Evolutionary conservation across 2,797 vertebrate species (phyloP).

Genomic region (Notolepis coatsorum): DNA sequence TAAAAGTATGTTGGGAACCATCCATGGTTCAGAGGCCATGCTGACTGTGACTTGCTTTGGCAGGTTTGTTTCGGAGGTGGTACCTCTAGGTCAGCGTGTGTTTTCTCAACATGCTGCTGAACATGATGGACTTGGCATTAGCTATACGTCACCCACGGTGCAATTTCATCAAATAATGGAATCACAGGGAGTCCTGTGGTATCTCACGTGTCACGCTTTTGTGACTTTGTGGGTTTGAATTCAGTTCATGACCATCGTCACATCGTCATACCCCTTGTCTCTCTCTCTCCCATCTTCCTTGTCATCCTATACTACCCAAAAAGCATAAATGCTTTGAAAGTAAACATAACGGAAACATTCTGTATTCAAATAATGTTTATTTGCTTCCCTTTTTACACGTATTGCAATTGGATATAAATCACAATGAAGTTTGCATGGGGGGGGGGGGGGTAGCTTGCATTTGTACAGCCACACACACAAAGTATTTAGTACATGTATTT

Average conservation of each 20-base stretch:
- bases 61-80: conserved; percentile 16
- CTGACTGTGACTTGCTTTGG: background rate
- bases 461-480: conserved; percentile 59
- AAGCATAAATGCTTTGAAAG: too few relatives aligned
- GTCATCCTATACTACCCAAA: too few relatives aligned
- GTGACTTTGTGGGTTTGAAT: too few relatives aligned
- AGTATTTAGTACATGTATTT: conserved; percentile 56
- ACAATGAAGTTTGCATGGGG: conserved; percentile 56
- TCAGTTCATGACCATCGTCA: too few relatives aligned
- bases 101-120: conserved; percentile 14
- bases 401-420: conserved; percentile 62
- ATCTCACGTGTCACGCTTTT: too few relatives aligned
- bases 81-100: conserved; percentile 19
- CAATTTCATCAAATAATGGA: conserved; percentile 20
- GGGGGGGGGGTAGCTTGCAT: conserved; percentile 58
- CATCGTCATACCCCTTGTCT: too few relatives aligned
- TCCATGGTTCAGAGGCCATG: background rate
- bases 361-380: conserved; percentile 66
- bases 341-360: background rate
- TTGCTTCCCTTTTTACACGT: conserved; percentile 53
- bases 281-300: too few relatives aligned
- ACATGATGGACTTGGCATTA: background rate
- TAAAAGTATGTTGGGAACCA: conserved; percentile 2
- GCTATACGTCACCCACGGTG: conserved; percentile 34
- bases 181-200: too few relatives aligned